phyloP scores from a whole-genome alignment of 2,888 invertebrate genomes.

The Dione vanillae region DNA sequence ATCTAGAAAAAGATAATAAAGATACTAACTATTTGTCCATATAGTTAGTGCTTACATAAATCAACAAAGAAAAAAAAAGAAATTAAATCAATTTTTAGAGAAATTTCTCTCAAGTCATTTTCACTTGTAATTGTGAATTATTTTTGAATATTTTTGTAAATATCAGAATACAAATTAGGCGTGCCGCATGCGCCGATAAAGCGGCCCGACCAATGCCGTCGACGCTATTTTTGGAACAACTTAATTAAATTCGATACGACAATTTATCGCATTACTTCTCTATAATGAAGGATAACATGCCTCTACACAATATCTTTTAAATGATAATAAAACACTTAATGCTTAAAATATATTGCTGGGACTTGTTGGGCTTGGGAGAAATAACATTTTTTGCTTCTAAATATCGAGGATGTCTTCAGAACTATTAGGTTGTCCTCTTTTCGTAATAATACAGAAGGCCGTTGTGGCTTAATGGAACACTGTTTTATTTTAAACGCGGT shows the following conservation, averaged over 20 bases:
- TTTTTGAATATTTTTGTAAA: constrained; percentile 46
- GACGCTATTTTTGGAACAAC: constrained; percentile 34
- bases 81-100: background rate
- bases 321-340: constrained; percentile 18
- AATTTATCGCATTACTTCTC: constrained; percentile 28
- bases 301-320: constrained; percentile 14
- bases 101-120: background rate
- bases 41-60: no score
- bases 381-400: background rate
- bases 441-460: background rate
- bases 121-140: background rate
- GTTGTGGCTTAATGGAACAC: no score
- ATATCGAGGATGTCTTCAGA: background rate
- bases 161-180: constrained; percentile 59
- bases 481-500: no score
- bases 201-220: constrained; percentile 36
- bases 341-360: constrained; percentile 1
- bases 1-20: no score
- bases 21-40: no score
- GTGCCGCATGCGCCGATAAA: constrained; percentile 48
- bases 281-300: constrained; percentile 24
- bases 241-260: constrained; percentile 38
- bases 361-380: background rate
- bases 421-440: background rate
- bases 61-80: no score